Conservation (phyloP, 2,797 vertebrate genomes). For the Leptatherina wallacei region DNA sequence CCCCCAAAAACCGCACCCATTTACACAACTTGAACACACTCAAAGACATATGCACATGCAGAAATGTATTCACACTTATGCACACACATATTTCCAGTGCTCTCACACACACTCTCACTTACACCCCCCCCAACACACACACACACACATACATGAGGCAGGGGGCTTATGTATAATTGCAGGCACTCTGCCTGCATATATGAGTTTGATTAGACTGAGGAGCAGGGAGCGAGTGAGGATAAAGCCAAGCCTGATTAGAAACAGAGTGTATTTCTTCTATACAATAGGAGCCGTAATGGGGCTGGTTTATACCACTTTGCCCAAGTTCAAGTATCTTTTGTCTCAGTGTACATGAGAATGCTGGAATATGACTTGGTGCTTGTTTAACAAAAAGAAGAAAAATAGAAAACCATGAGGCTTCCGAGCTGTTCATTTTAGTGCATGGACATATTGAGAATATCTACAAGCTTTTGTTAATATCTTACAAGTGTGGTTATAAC, state of each 20-base stretch:
- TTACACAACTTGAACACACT: conserved; percentile 41
- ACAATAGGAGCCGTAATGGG: conserved; percentile 72
- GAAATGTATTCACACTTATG: conserved; percentile 46
- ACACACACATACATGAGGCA: conserved; percentile 65
- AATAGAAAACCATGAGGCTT: conserved; percentile 18
- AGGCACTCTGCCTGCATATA: conserved; percentile 81
- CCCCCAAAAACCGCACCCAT: conserved; percentile 71
- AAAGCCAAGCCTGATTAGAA: conserved; percentile 80
- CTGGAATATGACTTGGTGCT: conserved; percentile 46
- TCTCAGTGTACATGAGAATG: conserved; percentile 24
- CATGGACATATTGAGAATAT: neutral
- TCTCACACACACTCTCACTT: conserved; percentile 28
- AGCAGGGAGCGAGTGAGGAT: conserved; percentile 76
- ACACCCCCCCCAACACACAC: conserved; percentile 11
- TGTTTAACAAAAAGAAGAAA: conserved; percentile 15
- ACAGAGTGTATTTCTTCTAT: conserved; percentile 75
- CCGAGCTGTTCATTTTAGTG: conserved; percentile 1
- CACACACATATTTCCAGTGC: conserved; percentile 31
- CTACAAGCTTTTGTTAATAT: conserved; percentile 1
- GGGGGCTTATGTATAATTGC: conserved; percentile 79
- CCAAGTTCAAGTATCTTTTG: conserved; percentile 69
- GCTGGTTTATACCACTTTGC: conserved; percentile 63
- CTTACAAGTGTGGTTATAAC: neutral
- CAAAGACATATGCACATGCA: conserved; percentile 33
- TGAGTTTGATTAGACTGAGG: conserved; percentile 81